Evolutionary conservation across 1,140 invertebrate species (phyloP).

Genomic region (Sitodiplosis mosellana): DNA sequence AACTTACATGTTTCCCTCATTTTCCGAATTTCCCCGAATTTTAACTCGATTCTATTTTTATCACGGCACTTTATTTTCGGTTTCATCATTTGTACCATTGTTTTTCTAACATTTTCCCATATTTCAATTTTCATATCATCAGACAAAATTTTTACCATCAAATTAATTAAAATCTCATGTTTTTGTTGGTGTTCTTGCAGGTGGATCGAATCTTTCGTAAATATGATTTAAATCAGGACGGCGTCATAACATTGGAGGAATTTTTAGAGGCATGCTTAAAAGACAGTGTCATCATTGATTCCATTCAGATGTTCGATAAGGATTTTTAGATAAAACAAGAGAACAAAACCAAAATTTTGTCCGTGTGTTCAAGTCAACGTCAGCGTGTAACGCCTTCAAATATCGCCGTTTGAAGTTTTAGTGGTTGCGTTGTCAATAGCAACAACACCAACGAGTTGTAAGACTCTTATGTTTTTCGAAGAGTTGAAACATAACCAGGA

Average conservation of each 20-base stretch:
- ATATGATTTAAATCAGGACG: slow-evolving; percentile 83
- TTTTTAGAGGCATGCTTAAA: slow-evolving; percentile 90
- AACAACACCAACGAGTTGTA: too few species aligned
- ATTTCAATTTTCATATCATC: too few species aligned
- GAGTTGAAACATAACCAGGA: too few species aligned
- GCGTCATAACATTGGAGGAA: slow-evolving; percentile 89
- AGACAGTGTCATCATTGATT: slow-evolving; percentile 65
- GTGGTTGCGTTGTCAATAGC: too few species aligned
- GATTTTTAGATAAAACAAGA: slow-evolving; percentile 8
- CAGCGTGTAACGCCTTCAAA: not conserved
- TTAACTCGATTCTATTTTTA: too few species aligned
- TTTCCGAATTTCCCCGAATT: too few species aligned
- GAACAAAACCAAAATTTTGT: not conserved
- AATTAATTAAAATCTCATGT: not conserved
- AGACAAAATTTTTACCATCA: too few species aligned
- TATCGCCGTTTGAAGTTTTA: not conserved
- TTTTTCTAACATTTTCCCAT: too few species aligned
- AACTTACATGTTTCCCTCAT: too few species aligned
- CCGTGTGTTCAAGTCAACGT: not conserved
- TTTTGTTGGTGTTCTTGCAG: slow-evolving; percentile 19
- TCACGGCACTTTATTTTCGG: too few species aligned
- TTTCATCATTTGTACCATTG: too few species aligned
- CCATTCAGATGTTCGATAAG: slow-evolving; percentile 62
- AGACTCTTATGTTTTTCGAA: too few species aligned
- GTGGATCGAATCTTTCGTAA: slow-evolving; percentile 74